Percentiles rank a stretch among this genome's conserved stretches.
Conservation (phyloP, 2,113 vertebrate genomes). For the Eleginops maclovinus region DNA sequence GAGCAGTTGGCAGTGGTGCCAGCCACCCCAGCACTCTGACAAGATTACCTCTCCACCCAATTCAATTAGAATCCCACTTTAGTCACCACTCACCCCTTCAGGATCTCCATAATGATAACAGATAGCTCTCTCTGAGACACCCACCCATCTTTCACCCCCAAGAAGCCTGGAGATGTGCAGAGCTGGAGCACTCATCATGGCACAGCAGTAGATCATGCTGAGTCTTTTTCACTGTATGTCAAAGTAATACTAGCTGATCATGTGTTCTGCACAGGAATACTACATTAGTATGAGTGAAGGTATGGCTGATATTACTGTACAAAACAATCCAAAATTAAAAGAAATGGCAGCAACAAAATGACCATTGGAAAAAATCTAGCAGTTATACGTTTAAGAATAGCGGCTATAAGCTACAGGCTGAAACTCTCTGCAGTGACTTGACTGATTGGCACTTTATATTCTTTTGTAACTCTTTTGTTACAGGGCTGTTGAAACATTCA, state of each 20-base stretch:
- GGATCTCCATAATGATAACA: slow-evolving; percentile 74
- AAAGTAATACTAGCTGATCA: slow-evolving; percentile 26
- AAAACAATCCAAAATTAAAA: not conserved
- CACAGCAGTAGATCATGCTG: slow-evolving; percentile 33
- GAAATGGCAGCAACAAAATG: not conserved
- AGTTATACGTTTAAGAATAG: not conserved
- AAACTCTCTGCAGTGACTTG: not conserved
- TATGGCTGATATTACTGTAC: not conserved
- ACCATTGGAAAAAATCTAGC: not conserved
- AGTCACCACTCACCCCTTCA: slow-evolving; percentile 65
- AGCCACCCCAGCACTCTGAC: slow-evolving; percentile 65
- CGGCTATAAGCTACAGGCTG: too few species aligned
- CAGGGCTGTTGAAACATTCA: slow-evolving; percentile 7
- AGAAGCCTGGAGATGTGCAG: slow-evolving; percentile 55
- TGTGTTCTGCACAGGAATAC: slow-evolving; percentile 13
- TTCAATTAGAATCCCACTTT: slow-evolving; percentile 75
- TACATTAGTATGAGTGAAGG: slow-evolving; percentile 4
- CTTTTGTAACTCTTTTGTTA: slow-evolving; percentile 12
- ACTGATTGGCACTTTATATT: slow-evolving; percentile 17
- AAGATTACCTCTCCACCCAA: slow-evolving; percentile 73
- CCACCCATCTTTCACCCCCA: slow-evolving; percentile 66
- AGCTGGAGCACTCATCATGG: slow-evolving; percentile 39
- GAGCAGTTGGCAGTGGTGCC: slow-evolving; percentile 64
- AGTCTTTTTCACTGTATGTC: slow-evolving; percentile 30
- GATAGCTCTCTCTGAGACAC: slow-evolving; percentile 71